Conservation (phyloP, 2,888 invertebrate genomes). For the Machimus rusticus region DNA sequence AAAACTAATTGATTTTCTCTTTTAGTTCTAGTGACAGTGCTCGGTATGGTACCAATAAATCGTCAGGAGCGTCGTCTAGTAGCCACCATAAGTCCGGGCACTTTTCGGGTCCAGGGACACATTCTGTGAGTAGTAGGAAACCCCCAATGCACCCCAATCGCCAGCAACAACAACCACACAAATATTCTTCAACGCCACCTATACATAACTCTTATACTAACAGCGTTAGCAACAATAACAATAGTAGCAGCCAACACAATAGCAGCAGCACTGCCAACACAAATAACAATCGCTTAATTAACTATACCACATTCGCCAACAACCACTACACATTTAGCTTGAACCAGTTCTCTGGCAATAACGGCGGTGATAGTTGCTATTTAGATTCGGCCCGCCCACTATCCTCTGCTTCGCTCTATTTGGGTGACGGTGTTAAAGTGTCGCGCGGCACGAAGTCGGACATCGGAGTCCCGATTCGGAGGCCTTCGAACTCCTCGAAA, state of each 20-base stretch:
- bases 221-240: slow-evolving; percentile 47
- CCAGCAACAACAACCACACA: slow-evolving; percentile 54
- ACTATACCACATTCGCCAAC: slow-evolving; percentile 63
- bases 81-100: slow-evolving; percentile 61
- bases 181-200: slow-evolving; percentile 48
- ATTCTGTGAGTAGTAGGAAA: slow-evolving; percentile 51
- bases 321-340: slow-evolving; percentile 64
- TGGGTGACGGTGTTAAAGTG: slow-evolving; percentile 51
- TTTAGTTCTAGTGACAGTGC: slow-evolving; percentile 69
- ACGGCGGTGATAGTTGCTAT: slow-evolving; percentile 48
- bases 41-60: slow-evolving; percentile 65
- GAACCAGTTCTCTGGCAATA: slow-evolving; percentile 49
- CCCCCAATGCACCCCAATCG: slow-evolving; percentile 54
- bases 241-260: slow-evolving; percentile 52
- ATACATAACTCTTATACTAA: slow-evolving; percentile 50
- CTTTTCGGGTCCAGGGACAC: slow-evolving; percentile 50
- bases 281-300: slow-evolving; percentile 54
- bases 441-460: slow-evolving; percentile 61
- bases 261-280: slow-evolving; percentile 57
- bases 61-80: slow-evolving; percentile 63
- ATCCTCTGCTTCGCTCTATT: slow-evolving; percentile 52
- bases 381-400: slow-evolving; percentile 51
- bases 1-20: neutral
- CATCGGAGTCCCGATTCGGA: slow-evolving; percentile 60
- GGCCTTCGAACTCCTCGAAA: slow-evolving; percentile 51